Base-by-base conservation (phyloP, 1,140 invertebrate genomes). In the Hermetia illucens region DNA sequence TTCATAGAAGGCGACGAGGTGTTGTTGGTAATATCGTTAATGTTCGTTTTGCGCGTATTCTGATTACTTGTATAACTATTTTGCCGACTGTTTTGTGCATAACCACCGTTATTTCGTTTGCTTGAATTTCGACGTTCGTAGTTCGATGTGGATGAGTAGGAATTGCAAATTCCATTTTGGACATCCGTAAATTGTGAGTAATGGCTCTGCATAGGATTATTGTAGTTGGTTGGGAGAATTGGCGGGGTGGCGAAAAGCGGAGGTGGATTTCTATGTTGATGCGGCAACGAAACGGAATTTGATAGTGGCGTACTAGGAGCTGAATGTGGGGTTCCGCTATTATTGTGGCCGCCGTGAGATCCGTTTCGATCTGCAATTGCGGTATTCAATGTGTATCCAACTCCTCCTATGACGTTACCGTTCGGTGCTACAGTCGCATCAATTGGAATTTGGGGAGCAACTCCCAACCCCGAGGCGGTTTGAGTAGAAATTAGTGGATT, bases 231-330 rank as follows among this genome's bases (percentile, higher is more conserved):
- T 34, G 32, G n/a, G 5, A 40, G 12, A 13, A 45, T 40, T 12
- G 56, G 56, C 2, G 56, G 57, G 0, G 57, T 60, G 31, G 54
- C 51, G 18, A 60, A 60, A 30, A 60, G 27, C 13, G 57, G 54
- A 4, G 54, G 54, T n/a, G n/a, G n/a, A 42, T 60, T 57, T 0
- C 54, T 43, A 18, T 41, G 34, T 20, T 37, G 21, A 12, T 38
- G 40, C 5, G 15, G 46, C 39, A 2, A 43, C 43, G 15, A 16
- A 4, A 4, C 8, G 33, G 24, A 21, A 20, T 37, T 25, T 31
- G 44, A 46, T 25, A 44, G 41, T 25, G 57, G 57, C 15, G 57
- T 60, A 17, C 54, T 57, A 1, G 57, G 56, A 5, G 57, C 54
- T 9, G 57, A 60, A 32, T 60, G 57, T 2, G 56, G 51, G 12